These are phyloP conservation scores for Pseudococcus viburni DNA, from an alignment of 2,888 invertebrate species.

Conservation along the genomic window DNA sequence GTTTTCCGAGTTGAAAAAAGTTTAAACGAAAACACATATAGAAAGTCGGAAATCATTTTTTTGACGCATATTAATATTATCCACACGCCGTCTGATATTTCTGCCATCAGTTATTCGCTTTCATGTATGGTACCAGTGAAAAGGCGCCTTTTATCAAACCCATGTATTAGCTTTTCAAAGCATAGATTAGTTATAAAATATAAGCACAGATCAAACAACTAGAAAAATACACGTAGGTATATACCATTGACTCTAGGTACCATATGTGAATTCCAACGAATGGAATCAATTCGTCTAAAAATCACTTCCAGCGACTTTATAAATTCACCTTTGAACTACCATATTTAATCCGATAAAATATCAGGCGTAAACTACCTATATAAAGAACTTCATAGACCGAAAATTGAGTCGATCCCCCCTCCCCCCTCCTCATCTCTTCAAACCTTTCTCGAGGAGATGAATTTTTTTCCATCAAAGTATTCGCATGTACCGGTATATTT, in stretches of 20 bases:
- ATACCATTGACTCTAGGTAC: too few relatives aligned
- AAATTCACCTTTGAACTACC: not conserved
- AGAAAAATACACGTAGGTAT: not conserved
- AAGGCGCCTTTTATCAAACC: not conserved
- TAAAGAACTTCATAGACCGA: too few relatives aligned
- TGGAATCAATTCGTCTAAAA: conserved; percentile 38
- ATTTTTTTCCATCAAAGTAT: not conserved
- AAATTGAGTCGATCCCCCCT: too few relatives aligned
- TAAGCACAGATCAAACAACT: not conserved
- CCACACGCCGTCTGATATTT: not conserved
- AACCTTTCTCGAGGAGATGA: not conserved
- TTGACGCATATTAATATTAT: not conserved
- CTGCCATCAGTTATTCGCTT: not conserved
- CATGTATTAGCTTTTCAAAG: not conserved
- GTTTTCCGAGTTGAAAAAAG: too few relatives aligned
- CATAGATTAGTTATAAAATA: not conserved
- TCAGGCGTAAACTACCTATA: too few relatives aligned
- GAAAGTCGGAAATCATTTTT: too few relatives aligned
- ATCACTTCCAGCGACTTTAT: conserved; percentile 14
- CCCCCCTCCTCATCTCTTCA: too few relatives aligned
- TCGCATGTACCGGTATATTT: not conserved
- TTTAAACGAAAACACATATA: too few relatives aligned
- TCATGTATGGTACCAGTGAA: not conserved
- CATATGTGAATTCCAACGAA: not conserved
- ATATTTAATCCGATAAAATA: too few relatives aligned